A percentile compares a stretch with the other conserved stretches of the same genome.
phyloP scores from a whole-genome alignment of 2,113 vertebrate genomes.

The Phainopepla nitens region DNA sequence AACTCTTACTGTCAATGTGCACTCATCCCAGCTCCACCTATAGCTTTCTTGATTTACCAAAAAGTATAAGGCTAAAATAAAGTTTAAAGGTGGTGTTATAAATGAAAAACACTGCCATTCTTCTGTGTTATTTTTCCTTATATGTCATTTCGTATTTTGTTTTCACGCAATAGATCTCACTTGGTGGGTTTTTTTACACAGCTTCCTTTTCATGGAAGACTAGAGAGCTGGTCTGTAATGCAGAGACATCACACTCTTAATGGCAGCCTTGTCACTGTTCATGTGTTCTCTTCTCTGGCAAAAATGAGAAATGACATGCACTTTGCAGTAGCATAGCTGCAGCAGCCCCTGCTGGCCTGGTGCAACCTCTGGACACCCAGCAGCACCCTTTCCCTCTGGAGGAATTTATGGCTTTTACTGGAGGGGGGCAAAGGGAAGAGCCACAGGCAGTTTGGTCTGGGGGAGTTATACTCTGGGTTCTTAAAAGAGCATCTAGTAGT shows the following conservation, averaged over 20 bases:
- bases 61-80: not conserved
- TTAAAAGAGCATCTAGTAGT: not conserved
- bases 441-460: not conserved
- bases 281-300: not conserved
- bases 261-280: not conserved
- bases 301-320: not conserved
- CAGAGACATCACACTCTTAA: not conserved
- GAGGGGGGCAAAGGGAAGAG: not conserved
- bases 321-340: not conserved
- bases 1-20: not conserved
- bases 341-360: not conserved
- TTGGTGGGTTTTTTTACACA: not conserved
- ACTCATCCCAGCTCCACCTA: not conserved
- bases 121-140: not conserved
- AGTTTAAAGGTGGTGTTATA: not conserved
- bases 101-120: not conserved
- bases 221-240: not conserved
- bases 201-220: not conserved
- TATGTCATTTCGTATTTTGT: not conserved
- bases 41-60: not conserved
- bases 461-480: not conserved
- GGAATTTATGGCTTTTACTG: not conserved
- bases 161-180: not conserved
- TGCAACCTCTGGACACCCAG: not conserved
- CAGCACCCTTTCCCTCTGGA: not conserved